phyloP scores from a whole-genome alignment of 2,888 invertebrate genomes.

The Pristionchus arcanus region DNA sequence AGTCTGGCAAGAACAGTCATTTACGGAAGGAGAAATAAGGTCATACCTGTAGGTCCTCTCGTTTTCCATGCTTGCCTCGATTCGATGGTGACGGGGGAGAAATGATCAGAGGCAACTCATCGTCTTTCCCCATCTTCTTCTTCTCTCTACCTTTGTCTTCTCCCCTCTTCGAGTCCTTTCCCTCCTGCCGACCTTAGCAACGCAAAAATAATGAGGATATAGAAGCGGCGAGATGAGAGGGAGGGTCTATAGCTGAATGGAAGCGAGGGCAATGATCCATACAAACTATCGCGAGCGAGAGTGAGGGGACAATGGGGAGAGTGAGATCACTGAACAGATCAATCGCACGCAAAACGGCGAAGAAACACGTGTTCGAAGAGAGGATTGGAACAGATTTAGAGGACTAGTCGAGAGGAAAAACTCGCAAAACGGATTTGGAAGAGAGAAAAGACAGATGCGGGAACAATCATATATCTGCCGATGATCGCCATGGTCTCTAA shows the following conservation, averaged over 20 bases:
- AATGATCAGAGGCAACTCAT: not conserved
- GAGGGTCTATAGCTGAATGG: not conserved
- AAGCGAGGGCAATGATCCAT: not conserved
- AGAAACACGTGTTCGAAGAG: constrained; percentile 22
- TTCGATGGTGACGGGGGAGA: not conserved
- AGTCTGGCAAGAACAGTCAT: no score
- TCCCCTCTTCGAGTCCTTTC: not conserved
- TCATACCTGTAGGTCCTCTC: constrained; percentile 38
- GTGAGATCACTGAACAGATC: not conserved
- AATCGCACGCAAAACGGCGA: not conserved
- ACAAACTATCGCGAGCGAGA: not conserved
- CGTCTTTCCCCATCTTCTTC: constrained; percentile 18
- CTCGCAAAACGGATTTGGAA: not conserved
- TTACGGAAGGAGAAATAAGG: not conserved
- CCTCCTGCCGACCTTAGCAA: not conserved
- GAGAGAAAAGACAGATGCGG: not conserved
- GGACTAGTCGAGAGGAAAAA: not conserved
- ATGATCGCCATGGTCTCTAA: not conserved
- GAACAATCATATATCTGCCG: not conserved
- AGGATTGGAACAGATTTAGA: not conserved
- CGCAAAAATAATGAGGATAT: not conserved
- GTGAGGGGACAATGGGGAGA: not conserved
- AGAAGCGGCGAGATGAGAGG: not conserved
- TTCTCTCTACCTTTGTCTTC: not conserved
- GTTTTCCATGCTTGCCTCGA: constrained; percentile 9